These are phyloP conservation scores for Andrena fulva DNA, from an alignment of 2,888 invertebrate species.

Conservation along the genomic window DNA sequence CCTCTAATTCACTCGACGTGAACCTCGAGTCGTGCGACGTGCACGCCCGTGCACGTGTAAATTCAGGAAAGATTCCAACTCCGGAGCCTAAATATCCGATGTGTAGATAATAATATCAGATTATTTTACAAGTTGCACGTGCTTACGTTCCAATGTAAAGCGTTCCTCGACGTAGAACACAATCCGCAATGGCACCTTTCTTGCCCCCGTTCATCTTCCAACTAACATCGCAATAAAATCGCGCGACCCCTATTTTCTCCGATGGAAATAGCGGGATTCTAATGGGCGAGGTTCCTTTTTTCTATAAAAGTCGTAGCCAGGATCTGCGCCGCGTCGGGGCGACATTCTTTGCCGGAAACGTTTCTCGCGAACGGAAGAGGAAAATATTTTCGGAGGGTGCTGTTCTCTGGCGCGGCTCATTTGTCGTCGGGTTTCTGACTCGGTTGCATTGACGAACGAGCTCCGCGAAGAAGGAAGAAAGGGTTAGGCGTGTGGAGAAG, in stretches of 20 bases:
- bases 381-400: conserved; percentile 58
- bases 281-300: background rate
- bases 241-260: background rate
- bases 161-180: conserved; percentile 1
- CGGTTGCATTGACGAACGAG: conserved; percentile 78
- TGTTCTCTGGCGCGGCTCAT: conserved; percentile 67
- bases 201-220: conserved; percentile 2
- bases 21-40: conserved; percentile 43
- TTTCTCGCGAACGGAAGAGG: conserved; percentile 39
- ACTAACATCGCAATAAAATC: background rate
- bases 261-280: background rate
- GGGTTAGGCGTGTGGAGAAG: conserved; percentile 60
- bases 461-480: conserved; percentile 71
- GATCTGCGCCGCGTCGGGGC: background rate
- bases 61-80: conserved; percentile 61
- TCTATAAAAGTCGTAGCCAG: background rate
- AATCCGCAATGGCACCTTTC: background rate
- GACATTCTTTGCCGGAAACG: conserved; percentile 55
- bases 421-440: conserved; percentile 78
- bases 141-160: conserved; percentile 9
- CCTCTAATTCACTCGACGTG: conserved; percentile 73
- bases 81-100: conserved; percentile 32
- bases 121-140: conserved; percentile 26
- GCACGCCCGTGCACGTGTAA: conserved; percentile 55
- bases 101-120: conserved; percentile 58